phyloP scores from a whole-genome alignment of 1,140 invertebrate genomes.

The Euwallacea similis region DNA sequence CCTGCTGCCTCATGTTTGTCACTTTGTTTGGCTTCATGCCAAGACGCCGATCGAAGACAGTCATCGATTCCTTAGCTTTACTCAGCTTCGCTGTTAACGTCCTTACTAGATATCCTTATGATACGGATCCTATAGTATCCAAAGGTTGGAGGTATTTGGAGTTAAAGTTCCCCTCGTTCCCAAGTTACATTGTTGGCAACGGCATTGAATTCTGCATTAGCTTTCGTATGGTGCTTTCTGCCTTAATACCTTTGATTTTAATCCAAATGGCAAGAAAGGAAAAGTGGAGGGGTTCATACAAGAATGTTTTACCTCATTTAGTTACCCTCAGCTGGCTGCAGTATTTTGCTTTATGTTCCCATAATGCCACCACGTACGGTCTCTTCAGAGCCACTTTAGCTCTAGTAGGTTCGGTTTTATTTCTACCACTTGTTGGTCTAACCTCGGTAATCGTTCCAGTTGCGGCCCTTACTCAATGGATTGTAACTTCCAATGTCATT shows the following conservation, averaged over 20 bases:
- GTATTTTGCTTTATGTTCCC: slow-evolving; percentile 75
- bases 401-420: slow-evolving; percentile 73
- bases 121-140: slow-evolving; percentile 76
- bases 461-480: slow-evolving; percentile 69
- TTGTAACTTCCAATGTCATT: slow-evolving; percentile 65
- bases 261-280: slow-evolving; percentile 71
- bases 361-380: slow-evolving; percentile 79
- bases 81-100: slow-evolving; percentile 80
- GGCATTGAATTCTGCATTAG: slow-evolving; percentile 85
- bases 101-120: slow-evolving; percentile 81
- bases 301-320: slow-evolving; percentile 78
- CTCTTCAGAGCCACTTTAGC: slow-evolving; percentile 74
- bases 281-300: slow-evolving; percentile 77
- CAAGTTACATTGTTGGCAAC: slow-evolving; percentile 76
- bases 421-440: slow-evolving; percentile 75
- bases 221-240: slow-evolving; percentile 72
- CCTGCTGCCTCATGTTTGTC: slow-evolving; percentile 70
- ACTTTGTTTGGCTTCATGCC: slow-evolving; percentile 73
- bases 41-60: slow-evolving; percentile 55
- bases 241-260: slow-evolving; percentile 74
- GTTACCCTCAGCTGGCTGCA: slow-evolving; percentile 86
- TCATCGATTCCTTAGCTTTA: slow-evolving; percentile 71
- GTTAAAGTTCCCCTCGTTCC: slow-evolving; percentile 76
- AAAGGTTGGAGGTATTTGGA: slow-evolving; percentile 79
- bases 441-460: slow-evolving; percentile 73